Evolutionary conservation across 2,888 invertebrate species (phyloP), one percentile per base, ranked within the genome.

Genomic region (Chalcosyrphus nemorum): DNA sequence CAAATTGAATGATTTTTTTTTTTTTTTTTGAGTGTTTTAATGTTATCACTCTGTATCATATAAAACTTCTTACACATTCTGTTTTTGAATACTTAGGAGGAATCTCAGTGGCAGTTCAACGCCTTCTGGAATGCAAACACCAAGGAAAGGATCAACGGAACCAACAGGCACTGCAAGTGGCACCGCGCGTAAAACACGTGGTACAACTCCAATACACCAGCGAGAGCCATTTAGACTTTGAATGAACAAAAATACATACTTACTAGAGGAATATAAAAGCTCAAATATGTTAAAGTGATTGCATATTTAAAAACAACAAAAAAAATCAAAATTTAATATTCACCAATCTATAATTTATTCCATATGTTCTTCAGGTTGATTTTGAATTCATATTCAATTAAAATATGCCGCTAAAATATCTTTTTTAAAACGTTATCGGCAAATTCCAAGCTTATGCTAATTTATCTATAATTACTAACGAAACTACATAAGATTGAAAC

Each of bases 211-310:
- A 56, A 90, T 90, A 32, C 90, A 91, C 80, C 91, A 91, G 91
- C 94, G 94, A 89, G 95, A 95, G 92, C 95, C 95, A 88, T 95
- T 95, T 93, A 94, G 95, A 92, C 93, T 95, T 87, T 95, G 94
- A 84, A 75, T 59, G 19, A 47, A 43, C 61, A 81, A 72, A 65
- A 71, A 74, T 82, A 54, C 47, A 74, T 82, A 54, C 47, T 21
- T 63, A 65, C 27, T 65, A 54, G 65, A 63, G 77, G 77, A 74
- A 87, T 86, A 86, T 86, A 86, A 86, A 87, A 89, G 87, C 88
- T 89, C 88, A 89, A 87, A 87, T 87, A 88, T 81, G 86, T 87
- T 87, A 85, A 86, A 80, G 84, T 47, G 24, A 52, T 75, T 71
- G 47, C 63, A 78, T 41, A 41, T 41, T 86, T 86, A 86, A 78